phyloP scores from a whole-genome alignment of 2,888 invertebrate species.

The Trachelus stipa region DNA sequence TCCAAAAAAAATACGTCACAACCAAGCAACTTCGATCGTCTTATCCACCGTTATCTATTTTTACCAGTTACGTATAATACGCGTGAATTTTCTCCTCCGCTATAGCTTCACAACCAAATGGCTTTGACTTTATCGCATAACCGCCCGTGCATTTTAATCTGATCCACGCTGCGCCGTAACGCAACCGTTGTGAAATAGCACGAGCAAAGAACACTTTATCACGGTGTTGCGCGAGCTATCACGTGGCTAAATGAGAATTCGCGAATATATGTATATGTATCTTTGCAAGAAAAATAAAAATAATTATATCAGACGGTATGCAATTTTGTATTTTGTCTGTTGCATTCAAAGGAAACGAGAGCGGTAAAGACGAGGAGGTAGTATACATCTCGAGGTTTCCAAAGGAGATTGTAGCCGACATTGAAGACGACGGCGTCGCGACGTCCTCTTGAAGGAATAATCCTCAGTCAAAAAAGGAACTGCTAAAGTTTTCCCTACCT shows the following conservation, averaged over 20 bases:
- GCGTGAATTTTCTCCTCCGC: not conserved
- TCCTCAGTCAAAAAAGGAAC: not conserved
- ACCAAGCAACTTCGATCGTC: not conserved
- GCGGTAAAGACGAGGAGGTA: not conserved
- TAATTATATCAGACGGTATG: not conserved
- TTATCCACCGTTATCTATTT: not conserved
- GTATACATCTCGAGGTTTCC: not conserved
- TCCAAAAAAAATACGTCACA: constrained; percentile 17
- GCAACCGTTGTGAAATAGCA: not conserved
- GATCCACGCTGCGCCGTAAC: not conserved
- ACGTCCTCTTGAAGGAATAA: not conserved
- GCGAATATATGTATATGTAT: not conserved
- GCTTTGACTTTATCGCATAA: not conserved
- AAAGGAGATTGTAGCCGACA: not conserved
- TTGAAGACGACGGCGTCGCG: not conserved
- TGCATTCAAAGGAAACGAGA: not conserved
- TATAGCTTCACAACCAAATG: not conserved
- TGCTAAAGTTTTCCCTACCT: not conserved
- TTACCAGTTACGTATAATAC: not conserved
- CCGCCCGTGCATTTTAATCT: not conserved
- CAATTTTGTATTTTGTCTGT: not conserved
- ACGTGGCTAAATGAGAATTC: not conserved
- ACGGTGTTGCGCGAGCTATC: not conserved
- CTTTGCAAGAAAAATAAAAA: not conserved
- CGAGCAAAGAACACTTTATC: constrained; percentile 4